A percentile compares a stretch with the other conserved stretches of the same genome.
These are phyloP conservation scores for Ariopsis seemanni DNA, from an alignment of 2,113 vertebrate species.

Conservation along the genomic window DNA sequence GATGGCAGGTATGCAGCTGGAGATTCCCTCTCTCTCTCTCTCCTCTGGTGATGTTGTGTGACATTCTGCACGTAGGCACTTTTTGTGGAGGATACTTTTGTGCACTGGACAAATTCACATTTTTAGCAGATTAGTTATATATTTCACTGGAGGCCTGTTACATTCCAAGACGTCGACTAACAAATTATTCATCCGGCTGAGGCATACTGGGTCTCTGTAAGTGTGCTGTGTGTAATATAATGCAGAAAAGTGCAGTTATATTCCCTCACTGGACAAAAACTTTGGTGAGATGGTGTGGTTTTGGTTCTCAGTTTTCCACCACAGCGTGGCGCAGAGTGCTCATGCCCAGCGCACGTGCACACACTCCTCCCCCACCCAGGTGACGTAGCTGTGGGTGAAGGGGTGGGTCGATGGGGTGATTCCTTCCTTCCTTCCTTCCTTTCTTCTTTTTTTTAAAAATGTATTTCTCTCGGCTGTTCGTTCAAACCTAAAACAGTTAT, in stretches of 20 bases:
- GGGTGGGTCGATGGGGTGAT: background rate
- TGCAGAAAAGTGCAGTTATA: too few relatives aligned
- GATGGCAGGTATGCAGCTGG: background rate
- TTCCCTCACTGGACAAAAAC: background rate
- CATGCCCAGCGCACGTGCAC: background rate
- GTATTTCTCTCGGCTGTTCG: background rate
- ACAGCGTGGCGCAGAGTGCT: background rate
- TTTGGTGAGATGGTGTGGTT: too few relatives aligned
- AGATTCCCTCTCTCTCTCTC: background rate
- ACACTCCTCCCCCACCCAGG: background rate
- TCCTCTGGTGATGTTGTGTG: conserved; percentile 33
- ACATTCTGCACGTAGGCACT: conserved; percentile 51
- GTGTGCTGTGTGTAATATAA: background rate
- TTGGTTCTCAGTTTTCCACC: background rate
- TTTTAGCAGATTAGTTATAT: background rate
- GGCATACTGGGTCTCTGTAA: background rate
- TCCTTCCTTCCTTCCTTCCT: background rate
- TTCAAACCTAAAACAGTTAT: background rate
- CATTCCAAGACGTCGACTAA: background rate
- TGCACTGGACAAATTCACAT: background rate
- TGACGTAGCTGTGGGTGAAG: background rate
- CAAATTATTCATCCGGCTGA: background rate
- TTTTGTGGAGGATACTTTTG: background rate
- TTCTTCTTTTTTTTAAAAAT: too few relatives aligned
- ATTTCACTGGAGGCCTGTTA: background rate